phyloP scores from a whole-genome alignment of 2,113 vertebrate species.

The Salvelinus namaycush region DNA sequence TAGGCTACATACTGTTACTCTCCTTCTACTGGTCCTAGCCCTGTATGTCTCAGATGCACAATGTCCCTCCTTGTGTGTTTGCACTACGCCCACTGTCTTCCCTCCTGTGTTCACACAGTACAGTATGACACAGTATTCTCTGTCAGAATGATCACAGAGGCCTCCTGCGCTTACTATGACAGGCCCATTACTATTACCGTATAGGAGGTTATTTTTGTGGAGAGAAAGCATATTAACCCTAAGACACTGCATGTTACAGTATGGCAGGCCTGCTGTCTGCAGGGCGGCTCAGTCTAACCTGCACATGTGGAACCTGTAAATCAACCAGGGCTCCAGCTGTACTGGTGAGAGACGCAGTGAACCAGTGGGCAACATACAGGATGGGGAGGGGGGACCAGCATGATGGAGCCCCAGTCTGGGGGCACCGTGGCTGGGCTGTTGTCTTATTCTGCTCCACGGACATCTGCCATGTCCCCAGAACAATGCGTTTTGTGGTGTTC shows the following conservation, averaged over 20 bases:
- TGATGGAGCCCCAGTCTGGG: background rate
- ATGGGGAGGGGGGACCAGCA: background rate
- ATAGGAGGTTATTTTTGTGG: background rate
- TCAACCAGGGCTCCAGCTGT: constrained; percentile 16
- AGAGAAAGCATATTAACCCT: background rate
- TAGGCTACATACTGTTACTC: too few species aligned
- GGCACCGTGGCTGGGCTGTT: background rate
- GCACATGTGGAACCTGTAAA: constrained; percentile 45
- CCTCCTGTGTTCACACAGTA: too few species aligned
- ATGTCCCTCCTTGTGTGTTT: too few species aligned
- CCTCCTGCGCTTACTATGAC: background rate
- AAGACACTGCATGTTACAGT: background rate
- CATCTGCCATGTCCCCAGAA: background rate
- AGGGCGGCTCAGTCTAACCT: constrained; percentile 12
- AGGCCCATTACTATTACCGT: background rate
- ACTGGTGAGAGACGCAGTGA: constrained; percentile 25
- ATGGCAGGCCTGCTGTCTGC: background rate
- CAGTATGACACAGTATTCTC: too few species aligned
- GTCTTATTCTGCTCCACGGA: background rate
- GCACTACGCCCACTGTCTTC: too few species aligned
- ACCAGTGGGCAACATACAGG: background rate
- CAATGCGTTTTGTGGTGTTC: background rate
- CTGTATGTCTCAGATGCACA: too few species aligned
- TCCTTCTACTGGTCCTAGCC: too few species aligned
- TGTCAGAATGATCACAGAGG: too few species aligned